phyloP scores from a whole-genome alignment of 2,797 vertebrate species.

The Numenius phaeopus region DNA sequence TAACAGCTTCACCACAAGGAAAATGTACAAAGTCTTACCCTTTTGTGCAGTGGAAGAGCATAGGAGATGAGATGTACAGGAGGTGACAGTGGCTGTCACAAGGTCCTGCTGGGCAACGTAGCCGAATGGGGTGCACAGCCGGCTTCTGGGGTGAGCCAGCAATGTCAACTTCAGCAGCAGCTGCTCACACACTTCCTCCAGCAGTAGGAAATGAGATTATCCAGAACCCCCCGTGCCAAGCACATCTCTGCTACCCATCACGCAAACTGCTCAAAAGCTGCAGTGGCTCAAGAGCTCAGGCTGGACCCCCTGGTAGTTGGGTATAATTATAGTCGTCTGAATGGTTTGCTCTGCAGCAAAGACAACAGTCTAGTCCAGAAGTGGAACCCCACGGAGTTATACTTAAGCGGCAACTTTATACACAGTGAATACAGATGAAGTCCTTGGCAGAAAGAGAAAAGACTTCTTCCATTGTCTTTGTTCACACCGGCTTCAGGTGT shows the following conservation, averaged over 20 bases:
- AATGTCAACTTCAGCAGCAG: constrained; percentile 19
- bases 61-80: neutral
- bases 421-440: constrained; percentile 51
- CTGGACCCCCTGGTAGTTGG: neutral
- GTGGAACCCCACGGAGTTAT: constrained; percentile 36
- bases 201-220: constrained; percentile 45
- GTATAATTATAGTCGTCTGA: constrained; percentile 44
- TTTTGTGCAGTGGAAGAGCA: neutral
- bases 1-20: neutral
- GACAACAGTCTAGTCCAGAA: constrained; percentile 31
- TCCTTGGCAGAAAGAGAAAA: constrained; percentile 38
- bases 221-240: neutral
- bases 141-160: neutral
- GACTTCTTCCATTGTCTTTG: neutral
- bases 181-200: constrained; percentile 21
- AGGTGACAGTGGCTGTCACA: neutral
- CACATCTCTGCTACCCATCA: constrained; percentile 3
- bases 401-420: neutral
- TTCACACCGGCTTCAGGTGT: neutral
- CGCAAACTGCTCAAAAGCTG: constrained; percentile 14
- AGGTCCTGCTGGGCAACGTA: neutral
- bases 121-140: neutral
- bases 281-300: constrained; percentile 37
- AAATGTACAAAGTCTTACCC: neutral
- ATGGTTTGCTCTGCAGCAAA: constrained; percentile 33